Evolutionary conservation across 2,113 vertebrate species (phyloP).

Genomic region (Suricata suricatta): DNA sequence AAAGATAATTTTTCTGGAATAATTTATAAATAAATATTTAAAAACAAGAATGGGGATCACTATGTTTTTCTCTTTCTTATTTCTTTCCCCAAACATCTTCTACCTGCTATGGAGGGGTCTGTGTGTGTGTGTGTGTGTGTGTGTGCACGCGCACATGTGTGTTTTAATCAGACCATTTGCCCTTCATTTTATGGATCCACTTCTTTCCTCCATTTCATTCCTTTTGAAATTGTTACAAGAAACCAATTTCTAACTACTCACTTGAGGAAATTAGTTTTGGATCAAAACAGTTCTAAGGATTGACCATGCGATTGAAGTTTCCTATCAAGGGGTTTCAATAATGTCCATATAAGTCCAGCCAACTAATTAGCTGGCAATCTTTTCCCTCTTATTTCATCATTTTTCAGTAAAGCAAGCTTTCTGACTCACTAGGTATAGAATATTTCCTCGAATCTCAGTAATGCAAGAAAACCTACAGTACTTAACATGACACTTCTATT

Average conservation of each 20-base stretch:
- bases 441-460: conserved; percentile 17
- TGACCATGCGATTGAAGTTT: neutral
- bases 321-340: neutral
- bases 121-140: neutral
- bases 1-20: neutral
- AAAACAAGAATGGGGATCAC: neutral
- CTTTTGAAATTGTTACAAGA: conserved; percentile 53
- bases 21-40: neutral
- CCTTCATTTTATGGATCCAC: conserved; percentile 45
- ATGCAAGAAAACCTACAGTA: neutral
- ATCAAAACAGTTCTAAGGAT: conserved; percentile 33
- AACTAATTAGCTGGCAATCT: neutral
- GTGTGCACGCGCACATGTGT: neutral
- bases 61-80: neutral
- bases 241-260: conserved; percentile 58
- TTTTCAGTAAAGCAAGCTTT: conserved; percentile 42
- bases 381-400: neutral
- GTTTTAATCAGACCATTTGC: neutral
- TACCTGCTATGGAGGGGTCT: neutral
- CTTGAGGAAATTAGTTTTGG: conserved; percentile 60
- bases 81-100: neutral
- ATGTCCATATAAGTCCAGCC: neutral
- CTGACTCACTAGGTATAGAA: conserved; percentile 25
- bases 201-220: conserved; percentile 19
- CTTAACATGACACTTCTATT: neutral